phyloP scores from a whole-genome alignment of 2,113 vertebrate genomes.

The Penelope pileata region DNA sequence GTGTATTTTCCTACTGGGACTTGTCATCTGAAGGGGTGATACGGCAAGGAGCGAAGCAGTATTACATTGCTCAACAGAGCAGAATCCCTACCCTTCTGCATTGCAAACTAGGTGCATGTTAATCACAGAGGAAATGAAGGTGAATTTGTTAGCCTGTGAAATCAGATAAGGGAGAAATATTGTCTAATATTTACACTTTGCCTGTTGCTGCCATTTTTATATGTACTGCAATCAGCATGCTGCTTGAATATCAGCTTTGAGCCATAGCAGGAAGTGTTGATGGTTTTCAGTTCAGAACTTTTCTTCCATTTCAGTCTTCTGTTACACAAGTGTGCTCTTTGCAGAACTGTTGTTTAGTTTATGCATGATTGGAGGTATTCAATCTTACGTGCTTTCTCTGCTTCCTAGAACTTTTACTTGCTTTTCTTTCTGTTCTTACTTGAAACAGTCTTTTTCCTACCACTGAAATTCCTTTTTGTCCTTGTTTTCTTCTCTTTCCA shows the following conservation, averaged over 20 bases:
- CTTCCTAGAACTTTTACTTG: not conserved
- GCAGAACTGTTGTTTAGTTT: not conserved
- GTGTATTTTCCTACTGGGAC: accelerated
- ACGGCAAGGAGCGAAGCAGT: not conserved
- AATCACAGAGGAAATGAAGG: not conserved
- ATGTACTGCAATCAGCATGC: not conserved
- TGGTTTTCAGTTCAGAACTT: not conserved
- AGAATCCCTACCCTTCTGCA: not conserved
- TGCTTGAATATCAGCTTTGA: not conserved
- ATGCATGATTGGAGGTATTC: not conserved
- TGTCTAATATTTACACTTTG: not conserved
- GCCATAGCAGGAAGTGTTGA: not conserved
- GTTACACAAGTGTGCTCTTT: not conserved
- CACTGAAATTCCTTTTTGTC: not conserved
- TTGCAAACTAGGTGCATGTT: not conserved
- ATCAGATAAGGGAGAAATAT: not conserved
- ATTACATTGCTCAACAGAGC: not conserved
- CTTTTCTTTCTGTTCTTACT: not conserved
- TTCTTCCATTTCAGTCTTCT: not conserved
- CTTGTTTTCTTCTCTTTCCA: not conserved
- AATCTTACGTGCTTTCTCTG: not conserved
- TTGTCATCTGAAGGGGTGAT: not conserved
- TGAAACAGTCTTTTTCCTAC: not conserved
- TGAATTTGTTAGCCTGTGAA: not conserved
- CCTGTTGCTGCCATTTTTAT: not conserved